These are phyloP conservation scores for Medauroidea extradentata DNA, from an alignment of 1,140 invertebrate genomes.

Conservation along the genomic window DNA sequence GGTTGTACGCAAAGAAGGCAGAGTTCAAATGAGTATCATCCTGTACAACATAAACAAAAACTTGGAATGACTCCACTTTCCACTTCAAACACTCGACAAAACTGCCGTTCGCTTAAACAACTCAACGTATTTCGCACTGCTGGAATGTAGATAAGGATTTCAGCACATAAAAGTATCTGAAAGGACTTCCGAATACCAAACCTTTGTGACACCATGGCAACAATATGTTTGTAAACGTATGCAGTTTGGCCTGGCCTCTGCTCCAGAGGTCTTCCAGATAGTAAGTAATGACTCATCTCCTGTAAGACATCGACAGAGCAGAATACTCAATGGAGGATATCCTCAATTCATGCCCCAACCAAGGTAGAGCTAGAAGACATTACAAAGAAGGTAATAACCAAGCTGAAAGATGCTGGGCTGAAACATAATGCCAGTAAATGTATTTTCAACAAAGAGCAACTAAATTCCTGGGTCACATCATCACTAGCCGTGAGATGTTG, in stretches of 20 bases:
- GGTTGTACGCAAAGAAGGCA: slow-evolving; percentile 7
- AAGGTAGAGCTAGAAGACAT: background rate
- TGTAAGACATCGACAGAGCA: slow-evolving; percentile 15
- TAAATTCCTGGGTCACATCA: too few species aligned
- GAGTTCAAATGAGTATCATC: slow-evolving; percentile 3
- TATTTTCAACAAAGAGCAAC: too few species aligned
- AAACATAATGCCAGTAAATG: too few species aligned
- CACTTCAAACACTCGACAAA: slow-evolving; percentile 9
- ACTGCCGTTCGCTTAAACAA: background rate
- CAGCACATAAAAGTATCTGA: slow-evolving; percentile 7
- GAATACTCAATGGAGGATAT: slow-evolving; percentile 1
- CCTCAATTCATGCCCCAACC: background rate
- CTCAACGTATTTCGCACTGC: background rate
- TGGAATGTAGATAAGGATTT: slow-evolving; percentile 11
- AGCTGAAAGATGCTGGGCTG: too few species aligned
- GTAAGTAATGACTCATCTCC: slow-evolving; percentile 17
- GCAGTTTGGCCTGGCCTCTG: slow-evolving; percentile 30
- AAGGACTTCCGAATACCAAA: slow-evolving; percentile 14
- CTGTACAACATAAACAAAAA: slow-evolving; percentile 7
- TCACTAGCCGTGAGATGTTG: too few species aligned
- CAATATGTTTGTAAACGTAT: slow-evolving; percentile 29
- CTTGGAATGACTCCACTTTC: slow-evolving; percentile 8
- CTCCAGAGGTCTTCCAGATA: slow-evolving; percentile 34
- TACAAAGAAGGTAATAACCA: too few species aligned
- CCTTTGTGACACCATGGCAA: slow-evolving; percentile 31